Base-by-base conservation (phyloP, 1,140 invertebrate species). In the Pseudoatta argentina region DNA sequence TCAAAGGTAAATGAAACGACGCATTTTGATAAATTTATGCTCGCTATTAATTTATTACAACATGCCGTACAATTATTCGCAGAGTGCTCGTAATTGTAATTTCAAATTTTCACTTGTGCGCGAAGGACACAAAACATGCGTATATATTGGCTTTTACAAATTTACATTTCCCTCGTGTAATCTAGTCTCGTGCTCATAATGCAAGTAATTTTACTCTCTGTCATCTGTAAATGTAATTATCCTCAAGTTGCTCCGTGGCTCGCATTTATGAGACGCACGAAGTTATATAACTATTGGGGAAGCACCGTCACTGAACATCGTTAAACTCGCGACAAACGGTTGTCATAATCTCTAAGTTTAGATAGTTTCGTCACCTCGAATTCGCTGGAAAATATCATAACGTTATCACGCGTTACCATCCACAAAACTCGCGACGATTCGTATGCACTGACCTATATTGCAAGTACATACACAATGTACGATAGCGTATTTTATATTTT, bases 191-290 rank as follows among this genome's bases (percentile, higher is more conserved):
- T 79, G 76, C 64, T 83, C 63, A 81, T 88, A 87, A 91, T 87
- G 85, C 85, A 88, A 86, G 82, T 90, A 91, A 88, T 91, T 91
- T 91, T 88, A 77, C 63, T 61, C 76, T 88, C 85, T 89, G 81
- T 88, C 79, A 86, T 77, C 86, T 83, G 69, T 83, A 64, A 76
- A 85, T 87, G 82, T 73, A 90, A 90, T 91, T 89, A 86, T 90
- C 86, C 71, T 66, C 69, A 77, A 86, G 55, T 87, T 85, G 81
- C 82, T 79, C 75, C 86, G 75, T 71, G 76, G 82, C 73, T 81
- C 75, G 77, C 67, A 79, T 89, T 87, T 85, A 85, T 85, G 83
- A 85, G 61, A 88, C 66, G 85, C 55, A 81, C 48, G 73, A 90
- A 90, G 83, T 90, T 88, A 86, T 87, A 81, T 83, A 87, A 87